These are phyloP conservation scores for Galagoides demidoff DNA, from an alignment of 2,797 vertebrate genomes.

Conservation along the genomic window DNA sequence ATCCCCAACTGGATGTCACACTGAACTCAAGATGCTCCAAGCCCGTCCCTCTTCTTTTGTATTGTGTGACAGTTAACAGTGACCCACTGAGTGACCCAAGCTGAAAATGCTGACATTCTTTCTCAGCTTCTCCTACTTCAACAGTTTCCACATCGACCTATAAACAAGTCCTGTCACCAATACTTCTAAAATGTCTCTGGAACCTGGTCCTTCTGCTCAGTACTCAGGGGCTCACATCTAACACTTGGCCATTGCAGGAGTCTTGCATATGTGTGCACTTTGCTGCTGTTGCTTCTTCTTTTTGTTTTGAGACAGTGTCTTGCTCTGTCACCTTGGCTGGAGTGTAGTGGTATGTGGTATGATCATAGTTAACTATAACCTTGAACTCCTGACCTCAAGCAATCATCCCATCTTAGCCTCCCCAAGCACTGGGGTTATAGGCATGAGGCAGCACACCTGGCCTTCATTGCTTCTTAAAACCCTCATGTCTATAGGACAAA, in stretches of 20 bases:
- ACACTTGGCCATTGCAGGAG: background rate
- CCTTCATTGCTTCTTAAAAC: slow-evolving; percentile 43
- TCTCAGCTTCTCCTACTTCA: background rate
- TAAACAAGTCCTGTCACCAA: background rate
- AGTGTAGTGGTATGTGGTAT: too few species aligned
- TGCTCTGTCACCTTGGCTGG: too few species aligned
- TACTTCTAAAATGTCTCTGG: background rate
- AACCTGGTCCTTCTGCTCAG: background rate
- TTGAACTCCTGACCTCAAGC: too few species aligned
- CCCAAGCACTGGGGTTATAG: too few species aligned
- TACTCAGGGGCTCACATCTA: background rate
- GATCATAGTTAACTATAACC: too few species aligned
- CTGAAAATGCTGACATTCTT: background rate
- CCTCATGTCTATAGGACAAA: background rate
- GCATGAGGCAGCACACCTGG: too few species aligned
- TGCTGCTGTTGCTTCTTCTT: too few species aligned
- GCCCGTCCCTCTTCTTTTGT: background rate
- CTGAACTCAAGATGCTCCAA: background rate
- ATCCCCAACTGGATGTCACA: background rate
- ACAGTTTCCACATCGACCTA: background rate
- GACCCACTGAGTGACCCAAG: background rate
- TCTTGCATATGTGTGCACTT: background rate
- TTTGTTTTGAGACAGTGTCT: too few species aligned
- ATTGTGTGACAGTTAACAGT: background rate
- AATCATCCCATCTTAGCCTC: too few species aligned